Percentiles rank a stretch among this genome's conserved stretches.
phyloP scores from a whole-genome alignment of 1,140 invertebrate genomes.

The Triops cancriformis region DNA sequence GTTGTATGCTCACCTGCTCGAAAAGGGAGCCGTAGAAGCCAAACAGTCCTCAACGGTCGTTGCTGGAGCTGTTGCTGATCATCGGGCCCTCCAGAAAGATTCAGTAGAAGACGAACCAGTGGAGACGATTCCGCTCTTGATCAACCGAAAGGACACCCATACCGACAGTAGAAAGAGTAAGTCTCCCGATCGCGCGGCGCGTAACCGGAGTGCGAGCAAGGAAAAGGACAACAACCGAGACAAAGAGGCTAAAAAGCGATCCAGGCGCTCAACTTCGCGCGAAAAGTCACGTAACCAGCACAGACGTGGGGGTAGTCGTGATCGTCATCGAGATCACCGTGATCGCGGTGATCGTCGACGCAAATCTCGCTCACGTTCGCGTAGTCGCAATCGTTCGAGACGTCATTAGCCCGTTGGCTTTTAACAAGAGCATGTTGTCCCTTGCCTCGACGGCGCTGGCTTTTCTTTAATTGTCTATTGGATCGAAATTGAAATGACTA shows the following conservation, averaged over 20 bases:
- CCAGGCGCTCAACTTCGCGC: neutral
- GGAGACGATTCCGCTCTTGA: neutral
- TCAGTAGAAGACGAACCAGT: neutral
- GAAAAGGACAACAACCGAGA: neutral
- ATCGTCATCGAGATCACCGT: constrained; percentile 15
- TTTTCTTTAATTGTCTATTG: too few species aligned
- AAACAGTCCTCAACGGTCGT: neutral
- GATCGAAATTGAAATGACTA: neutral
- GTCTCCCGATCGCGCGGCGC: neutral
- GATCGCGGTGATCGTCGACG: constrained; percentile 6
- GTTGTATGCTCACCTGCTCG: neutral
- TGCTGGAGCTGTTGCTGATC: neutral
- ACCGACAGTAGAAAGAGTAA: neutral
- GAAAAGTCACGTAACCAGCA: constrained; percentile 1
- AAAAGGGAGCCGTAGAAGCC: neutral
- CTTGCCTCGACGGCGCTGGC: too few species aligned
- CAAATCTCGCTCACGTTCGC: constrained; percentile 9
- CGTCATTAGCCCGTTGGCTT: neutral
- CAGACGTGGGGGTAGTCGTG: neutral
- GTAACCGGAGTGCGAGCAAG: neutral
- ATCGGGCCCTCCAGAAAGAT: neutral
- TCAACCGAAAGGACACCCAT: neutral
- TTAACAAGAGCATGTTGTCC: neutral
- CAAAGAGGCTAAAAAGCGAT: neutral
- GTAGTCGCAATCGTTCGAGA: constrained; percentile 15